These are phyloP conservation scores for Cheilosia impressa DNA, from an alignment of 2,888 invertebrate species.

Conservation along the genomic window DNA sequence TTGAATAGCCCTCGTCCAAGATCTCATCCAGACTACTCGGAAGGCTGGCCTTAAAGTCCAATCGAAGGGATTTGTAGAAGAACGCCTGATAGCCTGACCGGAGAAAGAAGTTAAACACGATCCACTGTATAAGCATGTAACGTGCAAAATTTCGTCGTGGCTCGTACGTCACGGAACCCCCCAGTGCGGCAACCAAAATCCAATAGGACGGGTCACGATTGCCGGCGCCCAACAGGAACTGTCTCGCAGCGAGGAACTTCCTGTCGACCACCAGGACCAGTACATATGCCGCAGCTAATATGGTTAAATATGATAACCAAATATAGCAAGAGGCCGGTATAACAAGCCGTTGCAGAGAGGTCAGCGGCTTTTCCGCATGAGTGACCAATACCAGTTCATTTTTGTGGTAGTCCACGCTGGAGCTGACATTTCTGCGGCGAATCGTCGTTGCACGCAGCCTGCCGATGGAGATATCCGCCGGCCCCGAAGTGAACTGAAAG, in stretches of 20 bases:
- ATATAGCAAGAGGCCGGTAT: neutral
- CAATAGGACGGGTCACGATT: conserved; percentile 11
- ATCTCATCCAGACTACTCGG: neutral
- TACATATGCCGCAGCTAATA: neutral
- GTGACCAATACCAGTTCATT: conserved; percentile 18
- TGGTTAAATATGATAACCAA: neutral
- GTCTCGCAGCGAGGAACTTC: neutral
- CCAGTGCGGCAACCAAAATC: conserved; percentile 30
- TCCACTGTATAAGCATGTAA: conserved; percentile 78
- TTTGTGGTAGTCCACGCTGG: conserved; percentile 21
- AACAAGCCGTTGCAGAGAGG: conserved; percentile 7
- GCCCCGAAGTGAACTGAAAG: neutral
- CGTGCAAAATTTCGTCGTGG: conserved; percentile 78
- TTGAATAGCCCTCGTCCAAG: neutral
- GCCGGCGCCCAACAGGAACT: neutral
- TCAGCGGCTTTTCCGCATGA: neutral
- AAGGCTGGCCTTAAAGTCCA: neutral
- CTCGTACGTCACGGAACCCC: conserved; percentile 71
- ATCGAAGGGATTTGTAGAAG: conserved; percentile 32
- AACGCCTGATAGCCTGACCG: conserved; percentile 79
- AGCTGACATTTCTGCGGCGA: conserved; percentile 14
- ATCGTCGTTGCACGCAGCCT: conserved; percentile 2
- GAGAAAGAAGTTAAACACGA: conserved; percentile 77
- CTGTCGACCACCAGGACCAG: neutral
- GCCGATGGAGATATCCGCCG: conserved; percentile 23